Base-by-base conservation (phyloP, 92 coral and sea anemone species). In the Heteractis magnifica region DNA sequence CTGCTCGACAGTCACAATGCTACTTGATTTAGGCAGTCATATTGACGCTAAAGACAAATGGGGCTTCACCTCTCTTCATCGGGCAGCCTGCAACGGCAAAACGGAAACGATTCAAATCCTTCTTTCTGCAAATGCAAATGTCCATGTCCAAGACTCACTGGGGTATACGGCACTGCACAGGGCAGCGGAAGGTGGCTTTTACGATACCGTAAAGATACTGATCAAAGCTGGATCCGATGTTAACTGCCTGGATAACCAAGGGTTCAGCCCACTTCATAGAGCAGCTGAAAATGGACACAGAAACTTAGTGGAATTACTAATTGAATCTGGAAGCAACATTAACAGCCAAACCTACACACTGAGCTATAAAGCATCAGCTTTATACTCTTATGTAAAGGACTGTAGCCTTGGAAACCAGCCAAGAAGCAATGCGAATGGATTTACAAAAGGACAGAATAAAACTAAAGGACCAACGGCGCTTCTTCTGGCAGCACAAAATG, bases 91-190 rank as follows among this genome's bases (percentile, higher is more conserved):
- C 51, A 91, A 86, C 56, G 97, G 97, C 44, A 91, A 89, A 71
- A 87, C 86, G 53, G 90, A 79, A 16, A 77, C 88, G 10, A 77
- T 86, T 0, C 86, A 86, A 58, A 49, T 84, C 12, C 79, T 93
- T 58, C 76, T 93, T 14, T 34, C 84, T 56, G 77, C 84, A 60
- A 83, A 80, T 14, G 81, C 87, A 21, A 80, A 77, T 21, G 85
- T 87, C 6, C 84, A 68, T 16, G 90, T 83, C 0, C 50, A 71
- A 19, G 97, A 93, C 60, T 71, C 48, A 16, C 84, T 85, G 86
- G 97, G 97, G 20, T 93, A 90, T 81, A 90, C 94, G 0, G 88
- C 97, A 14, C 90, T 93, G 10, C 97, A 93, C 79, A 86, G 94
- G 2, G 92, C 94, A 2, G 86, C 92, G 6, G 94, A 91, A 71